Evolutionary conservation across 35 echinoderm and acorn worm genomes (phyloP).

Genomic region (Acanthaster planci): DNA sequence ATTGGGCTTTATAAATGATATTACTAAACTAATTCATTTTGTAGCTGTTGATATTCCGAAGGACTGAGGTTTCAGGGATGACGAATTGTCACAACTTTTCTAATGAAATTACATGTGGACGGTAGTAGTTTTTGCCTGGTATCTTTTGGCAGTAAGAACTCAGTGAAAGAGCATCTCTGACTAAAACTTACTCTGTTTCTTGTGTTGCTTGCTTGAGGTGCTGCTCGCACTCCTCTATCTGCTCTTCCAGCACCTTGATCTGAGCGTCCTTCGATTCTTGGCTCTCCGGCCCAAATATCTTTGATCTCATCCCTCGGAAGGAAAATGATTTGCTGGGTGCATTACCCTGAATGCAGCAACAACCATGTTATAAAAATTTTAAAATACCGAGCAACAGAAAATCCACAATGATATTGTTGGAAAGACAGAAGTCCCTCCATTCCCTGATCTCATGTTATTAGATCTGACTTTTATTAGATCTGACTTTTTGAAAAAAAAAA

Average conservation of each 20-base stretch:
- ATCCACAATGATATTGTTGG: background rate
- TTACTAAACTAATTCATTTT: too few species aligned
- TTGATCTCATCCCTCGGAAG: conserved; percentile 79
- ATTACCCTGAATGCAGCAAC: conserved; percentile 58
- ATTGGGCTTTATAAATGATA: background rate
- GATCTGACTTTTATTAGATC: too few species aligned
- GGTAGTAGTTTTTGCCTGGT: too few species aligned
- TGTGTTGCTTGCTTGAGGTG: conserved; percentile 55
- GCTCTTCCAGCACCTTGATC: conserved; percentile 70
- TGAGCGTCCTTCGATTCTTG: conserved; percentile 70
- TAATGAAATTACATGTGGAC: too few species aligned
- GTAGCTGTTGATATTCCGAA: too few species aligned
- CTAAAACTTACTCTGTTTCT: conserved; percentile 47
- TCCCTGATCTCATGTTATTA: too few species aligned
- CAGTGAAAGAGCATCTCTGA: background rate
- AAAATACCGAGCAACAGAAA: background rate
- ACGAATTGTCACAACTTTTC: too few species aligned
- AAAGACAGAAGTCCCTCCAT: background rate
- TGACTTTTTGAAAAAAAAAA: too few species aligned
- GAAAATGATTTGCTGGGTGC: conserved; percentile 82
- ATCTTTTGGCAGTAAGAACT: conserved; percentile 45
- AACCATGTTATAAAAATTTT: background rate
- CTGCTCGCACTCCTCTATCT: conserved; percentile 87
- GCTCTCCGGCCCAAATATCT: conserved; percentile 88
- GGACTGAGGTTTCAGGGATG: too few species aligned